Conservation (phyloP, 2,888 invertebrate species). For the Caenorhabditis macrosperma region DNA sequence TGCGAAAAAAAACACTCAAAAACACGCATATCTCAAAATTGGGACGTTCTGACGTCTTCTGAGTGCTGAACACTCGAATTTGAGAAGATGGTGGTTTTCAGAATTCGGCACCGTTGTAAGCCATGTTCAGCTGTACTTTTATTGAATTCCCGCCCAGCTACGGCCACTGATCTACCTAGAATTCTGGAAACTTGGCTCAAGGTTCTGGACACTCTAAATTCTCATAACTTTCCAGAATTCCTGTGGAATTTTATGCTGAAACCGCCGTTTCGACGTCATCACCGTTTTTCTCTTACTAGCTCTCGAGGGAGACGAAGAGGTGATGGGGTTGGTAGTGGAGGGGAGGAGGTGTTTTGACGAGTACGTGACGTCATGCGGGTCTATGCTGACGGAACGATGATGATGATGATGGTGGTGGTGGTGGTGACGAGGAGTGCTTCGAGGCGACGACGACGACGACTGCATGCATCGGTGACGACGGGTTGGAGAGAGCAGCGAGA, state of each 20-base stretch:
- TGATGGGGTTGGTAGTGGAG: background rate
- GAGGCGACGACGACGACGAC: slow-evolving; percentile 3
- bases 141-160: no score
- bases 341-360: slow-evolving; percentile 46
- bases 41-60: background rate
- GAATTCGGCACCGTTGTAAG: no score
- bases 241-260: background rate
- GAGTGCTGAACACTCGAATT: background rate
- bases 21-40: no score
- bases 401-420: slow-evolving; percentile 38
- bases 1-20: slow-evolving; percentile 5
- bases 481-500: slow-evolving; percentile 36
- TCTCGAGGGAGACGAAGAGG: slow-evolving; percentile 17
- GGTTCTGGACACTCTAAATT: no score
- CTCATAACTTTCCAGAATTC: no score
- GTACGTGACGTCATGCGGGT: slow-evolving; percentile 39
- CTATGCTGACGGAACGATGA: slow-evolving; percentile 48
- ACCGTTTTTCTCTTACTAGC: background rate
- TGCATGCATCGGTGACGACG: slow-evolving; percentile 33
- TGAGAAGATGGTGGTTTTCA: no score
- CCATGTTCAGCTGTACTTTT: no score
- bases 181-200: no score
- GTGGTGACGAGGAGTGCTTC: slow-evolving; percentile 14
- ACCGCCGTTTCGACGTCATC: background rate
- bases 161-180: no score